A percentile compares a stretch with the other conserved stretches of the same genome.
phyloP scores from a whole-genome alignment of 2,888 invertebrate genomes.

The Andrena bucephala region DNA sequence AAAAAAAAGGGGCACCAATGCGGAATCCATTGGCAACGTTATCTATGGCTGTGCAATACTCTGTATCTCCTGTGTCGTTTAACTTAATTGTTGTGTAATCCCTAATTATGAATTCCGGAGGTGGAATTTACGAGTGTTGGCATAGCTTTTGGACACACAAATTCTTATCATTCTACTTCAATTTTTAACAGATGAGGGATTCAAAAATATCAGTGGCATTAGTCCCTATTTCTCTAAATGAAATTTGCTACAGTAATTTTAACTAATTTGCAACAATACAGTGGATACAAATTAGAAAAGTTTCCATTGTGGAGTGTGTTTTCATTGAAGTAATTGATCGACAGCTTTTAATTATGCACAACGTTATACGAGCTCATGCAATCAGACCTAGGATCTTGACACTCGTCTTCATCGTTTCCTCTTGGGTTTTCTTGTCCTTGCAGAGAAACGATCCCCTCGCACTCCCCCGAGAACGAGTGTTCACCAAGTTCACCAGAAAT shows the following conservation, averaged over 20 bases:
- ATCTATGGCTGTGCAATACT: background rate
- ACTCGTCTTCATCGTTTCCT: slow-evolving; percentile 67
- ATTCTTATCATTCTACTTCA: too few species aligned
- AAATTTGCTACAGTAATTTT: too few species aligned
- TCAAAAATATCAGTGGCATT: too few species aligned
- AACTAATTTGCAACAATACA: too few species aligned
- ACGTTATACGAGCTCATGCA: background rate
- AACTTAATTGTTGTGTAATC: background rate
- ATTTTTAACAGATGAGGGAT: too few species aligned
- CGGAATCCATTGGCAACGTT: slow-evolving; percentile 5
- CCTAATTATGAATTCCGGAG: background rate
- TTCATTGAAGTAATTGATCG: background rate
- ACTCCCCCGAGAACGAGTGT: slow-evolving; percentile 77
- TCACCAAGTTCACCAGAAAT: slow-evolving; percentile 81
- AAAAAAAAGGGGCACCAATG: slow-evolving; percentile 27
- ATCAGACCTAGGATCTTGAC: slow-evolving; percentile 75
- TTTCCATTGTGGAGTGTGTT: background rate
- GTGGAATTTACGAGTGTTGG: background rate
- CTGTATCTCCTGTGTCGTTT: background rate
- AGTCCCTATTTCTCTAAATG: too few species aligned
- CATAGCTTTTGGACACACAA: too few species aligned
- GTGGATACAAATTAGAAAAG: background rate
- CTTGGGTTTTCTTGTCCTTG: slow-evolving; percentile 62
- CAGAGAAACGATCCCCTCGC: slow-evolving; percentile 74
- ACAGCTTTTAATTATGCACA: background rate